A percentile compares a stretch with the other conserved stretches of the same genome.
Evolutionary conservation across 2,113 vertebrate genomes (phyloP).

Genomic region (Laticauda colubrina): DNA sequence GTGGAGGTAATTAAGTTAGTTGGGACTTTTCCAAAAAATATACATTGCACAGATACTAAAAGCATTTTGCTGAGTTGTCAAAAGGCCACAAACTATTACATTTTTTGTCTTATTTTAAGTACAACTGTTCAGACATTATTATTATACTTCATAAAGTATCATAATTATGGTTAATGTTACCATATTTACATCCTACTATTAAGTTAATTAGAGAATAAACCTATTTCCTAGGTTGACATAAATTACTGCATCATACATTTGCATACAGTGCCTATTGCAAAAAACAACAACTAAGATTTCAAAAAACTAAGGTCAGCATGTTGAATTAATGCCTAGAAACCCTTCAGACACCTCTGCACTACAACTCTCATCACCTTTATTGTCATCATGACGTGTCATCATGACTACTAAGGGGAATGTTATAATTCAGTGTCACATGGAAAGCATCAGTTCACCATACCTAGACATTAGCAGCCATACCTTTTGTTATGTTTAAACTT

Average conservation of each 20-base stretch:
- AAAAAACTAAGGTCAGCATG: neutral
- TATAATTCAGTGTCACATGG: neutral
- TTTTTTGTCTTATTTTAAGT: neutral
- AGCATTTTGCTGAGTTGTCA: neutral
- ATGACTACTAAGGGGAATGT: neutral
- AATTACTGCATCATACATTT: neutral
- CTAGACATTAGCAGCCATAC: neutral
- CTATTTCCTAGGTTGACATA: neutral
- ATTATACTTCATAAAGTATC: neutral
- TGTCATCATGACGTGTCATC: neutral
- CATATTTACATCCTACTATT: neutral
- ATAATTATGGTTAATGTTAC: neutral
- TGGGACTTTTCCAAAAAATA: neutral
- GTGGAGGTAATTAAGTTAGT: neutral
- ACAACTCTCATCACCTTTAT: neutral
- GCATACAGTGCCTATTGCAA: neutral
- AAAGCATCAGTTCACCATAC: neutral
- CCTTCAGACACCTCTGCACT: neutral
- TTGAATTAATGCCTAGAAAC: neutral
- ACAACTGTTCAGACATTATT: neutral
- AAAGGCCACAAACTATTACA: neutral
- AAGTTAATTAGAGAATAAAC: neutral
- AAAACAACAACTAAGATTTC: neutral
- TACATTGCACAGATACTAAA: neutral
- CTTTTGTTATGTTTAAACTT: neutral